These are phyloP conservation scores for Graptemys geographica DNA, from an alignment of 2,797 vertebrate genomes.

Conservation along the genomic window DNA sequence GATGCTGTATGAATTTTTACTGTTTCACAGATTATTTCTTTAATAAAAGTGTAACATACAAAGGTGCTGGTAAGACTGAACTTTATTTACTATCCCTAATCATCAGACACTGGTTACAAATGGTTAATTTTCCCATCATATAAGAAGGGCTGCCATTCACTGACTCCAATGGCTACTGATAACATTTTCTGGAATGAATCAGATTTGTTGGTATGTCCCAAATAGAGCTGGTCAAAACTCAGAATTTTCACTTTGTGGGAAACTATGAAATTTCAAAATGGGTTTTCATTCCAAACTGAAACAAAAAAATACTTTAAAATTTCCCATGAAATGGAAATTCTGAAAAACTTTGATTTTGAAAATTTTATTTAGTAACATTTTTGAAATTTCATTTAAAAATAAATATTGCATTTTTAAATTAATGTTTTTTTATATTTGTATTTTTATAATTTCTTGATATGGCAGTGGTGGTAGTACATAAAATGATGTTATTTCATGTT, in stretches of 20 bases:
- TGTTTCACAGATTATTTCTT: background rate
- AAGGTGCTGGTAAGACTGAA: background rate
- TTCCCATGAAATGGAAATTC: background rate
- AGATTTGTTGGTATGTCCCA: background rate
- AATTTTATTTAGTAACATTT: background rate
- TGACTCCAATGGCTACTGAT: background rate
- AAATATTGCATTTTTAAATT: background rate
- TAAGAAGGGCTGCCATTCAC: background rate
- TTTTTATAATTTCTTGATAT: no score
- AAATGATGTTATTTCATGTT: background rate
- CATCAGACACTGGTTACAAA: background rate
- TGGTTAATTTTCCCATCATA: background rate
- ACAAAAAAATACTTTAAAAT: background rate
- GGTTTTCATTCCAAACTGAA: background rate
- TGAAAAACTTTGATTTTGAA: background rate
- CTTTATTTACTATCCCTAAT: background rate
- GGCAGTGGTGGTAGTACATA: no score
- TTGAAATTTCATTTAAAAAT: background rate
- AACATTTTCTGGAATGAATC: background rate
- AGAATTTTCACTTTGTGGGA: background rate
- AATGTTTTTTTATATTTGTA: no score
- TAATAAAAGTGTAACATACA: background rate
- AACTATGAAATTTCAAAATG: background rate
- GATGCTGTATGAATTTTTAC: background rate
- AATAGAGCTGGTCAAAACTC: background rate